A percentile compares a stretch with the other conserved stretches of the same genome.
phyloP scores from a whole-genome alignment of 2,113 vertebrate species.

The Pyxicephalus adspersus region DNA sequence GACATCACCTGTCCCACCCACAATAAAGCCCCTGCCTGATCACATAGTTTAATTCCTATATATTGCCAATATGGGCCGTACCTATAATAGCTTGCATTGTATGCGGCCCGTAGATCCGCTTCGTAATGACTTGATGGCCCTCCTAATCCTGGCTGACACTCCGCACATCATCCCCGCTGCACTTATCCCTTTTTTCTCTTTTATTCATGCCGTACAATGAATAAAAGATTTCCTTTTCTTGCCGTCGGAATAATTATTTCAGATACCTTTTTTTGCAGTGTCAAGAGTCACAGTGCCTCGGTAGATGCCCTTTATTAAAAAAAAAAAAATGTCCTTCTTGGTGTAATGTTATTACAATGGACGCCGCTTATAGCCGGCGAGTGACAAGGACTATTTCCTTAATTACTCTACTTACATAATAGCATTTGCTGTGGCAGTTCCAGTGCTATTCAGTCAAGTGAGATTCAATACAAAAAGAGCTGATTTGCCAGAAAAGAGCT shows the following conservation, averaged over 20 bases:
- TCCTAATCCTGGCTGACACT: too few relatives aligned
- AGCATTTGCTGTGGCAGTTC: conserved; percentile 73
- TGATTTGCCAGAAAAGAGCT: conserved; percentile 76
- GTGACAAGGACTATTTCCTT: conserved; percentile 75
- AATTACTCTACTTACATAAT: conserved; percentile 75
- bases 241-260: conserved; percentile 53
- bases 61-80: too few relatives aligned
- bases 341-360: conserved; percentile 71
- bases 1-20: too few relatives aligned
- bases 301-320: conserved; percentile 60
- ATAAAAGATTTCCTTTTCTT: not conserved
- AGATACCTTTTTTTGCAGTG: conserved; percentile 25
- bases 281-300: conserved; percentile 54
- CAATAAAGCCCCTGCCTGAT: too few relatives aligned
- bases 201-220: conserved; percentile 12
- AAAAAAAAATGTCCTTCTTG: conserved; percentile 63
- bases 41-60: too few relatives aligned
- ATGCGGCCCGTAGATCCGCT: too few relatives aligned
- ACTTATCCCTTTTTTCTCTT: not conserved
- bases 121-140: too few relatives aligned
- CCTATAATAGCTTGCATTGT: too few relatives aligned
- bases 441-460: conserved; percentile 71
- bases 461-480: conserved; percentile 72
- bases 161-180: too few relatives aligned
- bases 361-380: conserved; percentile 67